Conservation (phyloP, 2,888 invertebrate species). For the Euclidia mi region DNA sequence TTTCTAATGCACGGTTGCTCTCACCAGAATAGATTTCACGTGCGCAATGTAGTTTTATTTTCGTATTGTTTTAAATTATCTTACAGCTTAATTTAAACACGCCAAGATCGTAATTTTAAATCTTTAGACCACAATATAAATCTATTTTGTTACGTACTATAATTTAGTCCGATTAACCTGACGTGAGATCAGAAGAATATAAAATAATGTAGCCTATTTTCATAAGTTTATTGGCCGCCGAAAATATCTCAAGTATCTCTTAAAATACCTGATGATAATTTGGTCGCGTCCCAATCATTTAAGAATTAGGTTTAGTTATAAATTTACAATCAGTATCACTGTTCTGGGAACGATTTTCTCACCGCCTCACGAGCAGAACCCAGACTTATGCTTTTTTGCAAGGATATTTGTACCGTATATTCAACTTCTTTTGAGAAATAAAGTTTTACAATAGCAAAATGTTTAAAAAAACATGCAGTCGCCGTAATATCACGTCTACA, state of each 20-base stretch:
- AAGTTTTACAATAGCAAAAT: not conserved
- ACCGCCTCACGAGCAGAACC: no score
- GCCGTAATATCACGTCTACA: not conserved
- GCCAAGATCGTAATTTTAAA: not conserved
- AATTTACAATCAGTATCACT: no score
- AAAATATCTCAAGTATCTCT: not conserved
- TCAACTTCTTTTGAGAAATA: no score
- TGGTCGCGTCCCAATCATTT: no score
- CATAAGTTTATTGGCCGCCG: not conserved
- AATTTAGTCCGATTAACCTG: not conserved
- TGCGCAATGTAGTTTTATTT: slow-evolving; percentile 1
- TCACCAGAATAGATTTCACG: not conserved
- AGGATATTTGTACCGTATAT: no score
- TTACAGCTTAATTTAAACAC: not conserved
- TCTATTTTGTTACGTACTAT: not conserved
- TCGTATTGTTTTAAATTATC: slow-evolving; percentile 3
- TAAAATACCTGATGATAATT: no score
- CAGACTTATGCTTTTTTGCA: no score
- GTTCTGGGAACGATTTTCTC: no score
- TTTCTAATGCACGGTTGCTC: not conserved
- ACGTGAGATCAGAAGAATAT: no score
- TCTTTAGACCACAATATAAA: not conserved
- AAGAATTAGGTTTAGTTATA: no score
- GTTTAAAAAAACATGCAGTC: not conserved
- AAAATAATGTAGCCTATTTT: not conserved